A percentile compares a stretch with the other conserved stretches of the same genome.
These are phyloP conservation scores for Gavialis gangeticus DNA, from an alignment of 2,113 vertebrate genomes.

Conservation along the genomic window DNA sequence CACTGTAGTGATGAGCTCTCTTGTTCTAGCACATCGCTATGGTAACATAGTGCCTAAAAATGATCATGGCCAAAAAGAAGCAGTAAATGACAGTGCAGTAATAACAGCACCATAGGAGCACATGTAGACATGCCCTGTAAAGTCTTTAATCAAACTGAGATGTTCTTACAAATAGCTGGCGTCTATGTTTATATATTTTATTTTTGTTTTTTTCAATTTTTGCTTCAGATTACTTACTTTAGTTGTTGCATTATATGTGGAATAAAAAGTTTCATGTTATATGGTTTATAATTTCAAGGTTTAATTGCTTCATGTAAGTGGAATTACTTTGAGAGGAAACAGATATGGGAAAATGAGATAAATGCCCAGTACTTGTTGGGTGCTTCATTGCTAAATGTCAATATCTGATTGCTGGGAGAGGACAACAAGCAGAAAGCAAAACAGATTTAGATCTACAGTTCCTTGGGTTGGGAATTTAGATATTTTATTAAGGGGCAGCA, in stretches of 20 bases:
- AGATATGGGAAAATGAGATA: neutral
- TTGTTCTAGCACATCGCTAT: too few relatives aligned
- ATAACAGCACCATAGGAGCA: too few relatives aligned
- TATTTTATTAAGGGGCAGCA: neutral
- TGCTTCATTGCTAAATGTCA: neutral
- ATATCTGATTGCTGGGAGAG: neutral
- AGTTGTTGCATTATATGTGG: neutral
- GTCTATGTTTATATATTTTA: neutral
- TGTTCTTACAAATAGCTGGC: neutral
- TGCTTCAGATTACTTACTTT: neutral
- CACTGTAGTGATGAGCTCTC: too few relatives aligned
- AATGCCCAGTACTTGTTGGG: neutral
- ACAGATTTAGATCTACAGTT: constrained; percentile 9
- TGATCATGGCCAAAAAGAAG: too few relatives aligned
- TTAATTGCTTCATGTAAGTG: constrained; percentile 3
- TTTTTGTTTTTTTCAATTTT: neutral
- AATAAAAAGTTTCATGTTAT: neutral
- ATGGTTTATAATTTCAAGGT: constrained; percentile 16
- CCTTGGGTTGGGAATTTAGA: neutral
- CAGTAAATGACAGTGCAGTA: too few relatives aligned
- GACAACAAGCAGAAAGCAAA: constrained; percentile 7
- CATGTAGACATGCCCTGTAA: too few relatives aligned
- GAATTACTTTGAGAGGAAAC: neutral
- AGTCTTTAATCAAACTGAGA: constrained; percentile 34
- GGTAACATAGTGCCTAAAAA: too few relatives aligned